Conservation (phyloP, 1,140 invertebrate species). For the Drosophila auraria region DNA sequence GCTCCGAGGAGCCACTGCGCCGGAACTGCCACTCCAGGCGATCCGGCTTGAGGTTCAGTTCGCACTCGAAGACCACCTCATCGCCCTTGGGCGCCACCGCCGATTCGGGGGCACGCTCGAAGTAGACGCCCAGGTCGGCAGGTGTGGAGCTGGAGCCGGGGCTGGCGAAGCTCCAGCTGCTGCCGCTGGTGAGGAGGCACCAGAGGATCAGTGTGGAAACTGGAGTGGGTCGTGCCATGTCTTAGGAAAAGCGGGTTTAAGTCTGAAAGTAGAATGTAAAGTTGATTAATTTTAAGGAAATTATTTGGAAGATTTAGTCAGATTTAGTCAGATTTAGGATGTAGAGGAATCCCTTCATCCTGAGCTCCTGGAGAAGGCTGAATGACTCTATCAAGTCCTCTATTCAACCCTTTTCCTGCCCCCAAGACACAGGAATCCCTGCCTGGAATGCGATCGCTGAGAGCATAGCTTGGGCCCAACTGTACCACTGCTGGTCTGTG, state of each 20-base stretch:
- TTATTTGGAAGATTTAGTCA: too few species aligned
- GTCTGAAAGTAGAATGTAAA: slow-evolving; percentile 12
- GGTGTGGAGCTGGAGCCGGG: neutral
- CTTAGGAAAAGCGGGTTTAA: neutral
- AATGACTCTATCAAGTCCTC: neutral
- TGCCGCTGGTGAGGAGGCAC: slow-evolving; percentile 17
- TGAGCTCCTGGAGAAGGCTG: neutral
- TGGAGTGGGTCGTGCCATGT: slow-evolving; percentile 3
- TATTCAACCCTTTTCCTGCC: neutral
- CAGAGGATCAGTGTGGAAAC: neutral
- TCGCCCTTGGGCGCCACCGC: slow-evolving; percentile 91
- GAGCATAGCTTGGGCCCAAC: slow-evolving; percentile 44
- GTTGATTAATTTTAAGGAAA: neutral
- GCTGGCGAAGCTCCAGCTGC: slow-evolving; percentile 4
- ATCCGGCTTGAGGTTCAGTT: slow-evolving; percentile 91
- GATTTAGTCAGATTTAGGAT: too few species aligned
- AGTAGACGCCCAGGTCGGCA: slow-evolving; percentile 85
- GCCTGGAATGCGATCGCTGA: slow-evolving; percentile 30
- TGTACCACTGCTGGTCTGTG: slow-evolving; percentile 44
- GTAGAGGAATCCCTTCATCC: too few species aligned
- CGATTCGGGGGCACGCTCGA: slow-evolving; percentile 89
- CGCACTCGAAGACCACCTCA: slow-evolving; percentile 92
- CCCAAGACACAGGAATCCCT: neutral
- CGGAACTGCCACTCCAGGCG: slow-evolving; percentile 90
- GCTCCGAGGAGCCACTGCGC: slow-evolving; percentile 16